Evolutionary conservation across 2,888 invertebrate species (phyloP), one percentile per base, ranked within the genome.

Genomic region (Tetrapedia diversipes): DNA sequence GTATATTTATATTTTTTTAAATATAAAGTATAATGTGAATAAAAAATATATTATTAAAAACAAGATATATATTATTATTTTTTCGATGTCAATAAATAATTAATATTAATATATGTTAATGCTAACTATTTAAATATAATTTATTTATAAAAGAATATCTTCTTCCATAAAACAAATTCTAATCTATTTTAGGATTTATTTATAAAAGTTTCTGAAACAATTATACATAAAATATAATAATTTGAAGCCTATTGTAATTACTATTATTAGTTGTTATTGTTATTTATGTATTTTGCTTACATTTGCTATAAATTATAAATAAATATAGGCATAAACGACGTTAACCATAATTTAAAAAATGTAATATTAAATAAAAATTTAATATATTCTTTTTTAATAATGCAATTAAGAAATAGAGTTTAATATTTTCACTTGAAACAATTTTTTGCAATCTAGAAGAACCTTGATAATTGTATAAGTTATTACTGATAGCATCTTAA

Each of bases 371-470:
- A 49, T 7, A 49, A 49, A 49, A 49, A 14, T 11, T 37, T 49
- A 16, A 7, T 6, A 2, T 0, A 22, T 10, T 22, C 8, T 45
- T 22, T 8, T 19, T 10, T 22, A 45, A 16, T 6, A 45, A 8
- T 22, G 22, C 8, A 2, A 45, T 1, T 19, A 45, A 45, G 45
- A 6, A 45, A 22, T 27, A 27, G 3, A 37, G 10, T 37, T 37
- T 19, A 10, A 39, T 39, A 47, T 19, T 16, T 16, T 61, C n/a
- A 0, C 24, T 34, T 61, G 61, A 34, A 61, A 61, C 24, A 47
- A 61, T 37, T 34, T 34, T 61, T n/a, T 45, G 47, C 14, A 47
- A 32, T 24, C 7, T 4, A 43, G 1, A 16, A 14, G 4, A 34
- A 19, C 11, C 10, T 61, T n/a, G 47, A 1, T n/a, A 39, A 45